These are phyloP conservation scores for Takifugu flavidus DNA, from an alignment of 2,113 vertebrate genomes.

Conservation along the genomic window DNA sequence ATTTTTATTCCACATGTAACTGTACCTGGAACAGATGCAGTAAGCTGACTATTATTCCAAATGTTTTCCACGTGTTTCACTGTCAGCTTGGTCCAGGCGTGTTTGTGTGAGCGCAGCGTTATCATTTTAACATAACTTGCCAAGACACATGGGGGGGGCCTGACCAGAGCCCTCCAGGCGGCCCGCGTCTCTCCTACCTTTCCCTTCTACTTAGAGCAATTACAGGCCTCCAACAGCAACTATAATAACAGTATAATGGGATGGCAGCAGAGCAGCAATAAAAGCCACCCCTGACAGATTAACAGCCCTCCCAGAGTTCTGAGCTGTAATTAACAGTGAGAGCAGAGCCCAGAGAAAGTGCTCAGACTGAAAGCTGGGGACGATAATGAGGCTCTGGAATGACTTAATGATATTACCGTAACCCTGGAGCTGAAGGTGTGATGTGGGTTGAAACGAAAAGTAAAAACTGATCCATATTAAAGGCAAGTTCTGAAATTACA, in stretches of 20 bases:
- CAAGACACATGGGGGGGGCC: slow-evolving; percentile 34
- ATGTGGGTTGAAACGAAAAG: neutral
- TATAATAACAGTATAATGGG: slow-evolving; percentile 81
- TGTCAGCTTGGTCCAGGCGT: slow-evolving; percentile 61
- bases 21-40: slow-evolving; percentile 3
- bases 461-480: neutral
- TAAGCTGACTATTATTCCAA: neutral
- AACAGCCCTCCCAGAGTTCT: slow-evolving; percentile 68
- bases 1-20: slow-evolving; percentile 32
- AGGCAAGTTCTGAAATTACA: no score
- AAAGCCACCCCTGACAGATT: slow-evolving; percentile 78
- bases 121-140: slow-evolving; percentile 64
- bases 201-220: slow-evolving; percentile 75
- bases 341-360: slow-evolving; percentile 49
- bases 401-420: slow-evolving; percentile 34
- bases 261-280: slow-evolving; percentile 76
- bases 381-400: slow-evolving; percentile 22
- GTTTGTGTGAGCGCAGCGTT: slow-evolving; percentile 41
- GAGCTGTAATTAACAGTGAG: slow-evolving; percentile 79
- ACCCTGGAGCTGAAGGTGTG: neutral
- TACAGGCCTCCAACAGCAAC: slow-evolving; percentile 73
- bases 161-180: slow-evolving; percentile 62
- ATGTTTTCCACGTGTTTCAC: neutral
- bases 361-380: slow-evolving; percentile 39
- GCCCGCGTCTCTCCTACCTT: slow-evolving; percentile 62